Percentiles rank a stretch among this genome's conserved stretches.
phyloP scores from a whole-genome alignment of 2,888 invertebrate species.

The Cantharis rustica region DNA sequence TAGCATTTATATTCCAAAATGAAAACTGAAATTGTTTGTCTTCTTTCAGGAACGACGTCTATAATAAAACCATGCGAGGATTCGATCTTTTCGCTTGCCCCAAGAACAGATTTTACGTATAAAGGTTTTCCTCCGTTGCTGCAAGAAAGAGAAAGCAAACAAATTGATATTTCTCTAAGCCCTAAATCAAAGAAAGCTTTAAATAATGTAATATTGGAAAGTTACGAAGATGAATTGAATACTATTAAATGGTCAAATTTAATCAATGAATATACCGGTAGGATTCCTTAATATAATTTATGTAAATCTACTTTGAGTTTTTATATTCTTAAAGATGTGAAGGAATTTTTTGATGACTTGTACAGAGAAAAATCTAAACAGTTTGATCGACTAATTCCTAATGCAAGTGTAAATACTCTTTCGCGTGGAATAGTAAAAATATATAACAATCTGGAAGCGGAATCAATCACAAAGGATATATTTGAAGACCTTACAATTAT shows the following conservation, averaged over 20 bases:
- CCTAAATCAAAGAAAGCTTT: conserved; percentile 47
- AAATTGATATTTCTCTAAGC: conserved; percentile 43
- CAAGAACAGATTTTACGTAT: conserved; percentile 60
- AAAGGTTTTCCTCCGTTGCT: conserved; percentile 66
- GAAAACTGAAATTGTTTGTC: background rate
- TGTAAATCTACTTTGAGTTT: background rate
- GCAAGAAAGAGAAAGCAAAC: conserved; percentile 48
- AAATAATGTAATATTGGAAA: conserved; percentile 46
- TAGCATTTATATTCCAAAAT: background rate
- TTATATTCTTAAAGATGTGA: conserved; percentile 43
- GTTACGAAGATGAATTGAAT: conserved; percentile 48
- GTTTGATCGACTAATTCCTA: conserved; percentile 43
- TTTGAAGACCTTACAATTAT: conserved; percentile 60
- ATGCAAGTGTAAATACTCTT: conserved; percentile 16
- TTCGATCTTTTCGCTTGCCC: conserved; percentile 52
- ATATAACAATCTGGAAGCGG: conserved; percentile 2
- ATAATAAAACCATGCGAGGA: conserved; percentile 36
- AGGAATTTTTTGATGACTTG: conserved; percentile 48
- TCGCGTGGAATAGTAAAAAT: conserved; percentile 10
- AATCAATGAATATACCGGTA: conserved; percentile 43
- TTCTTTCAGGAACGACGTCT: conserved; percentile 43
- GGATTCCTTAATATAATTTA: background rate
- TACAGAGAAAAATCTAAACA: conserved; percentile 47
- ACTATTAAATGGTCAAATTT: conserved; percentile 52
- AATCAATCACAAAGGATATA: conserved; percentile 57